A percentile compares a stretch with the other conserved stretches of the same genome.
These are phyloP conservation scores for Butorides virescens DNA, from an alignment of 2,113 vertebrate genomes.

Conservation along the genomic window DNA sequence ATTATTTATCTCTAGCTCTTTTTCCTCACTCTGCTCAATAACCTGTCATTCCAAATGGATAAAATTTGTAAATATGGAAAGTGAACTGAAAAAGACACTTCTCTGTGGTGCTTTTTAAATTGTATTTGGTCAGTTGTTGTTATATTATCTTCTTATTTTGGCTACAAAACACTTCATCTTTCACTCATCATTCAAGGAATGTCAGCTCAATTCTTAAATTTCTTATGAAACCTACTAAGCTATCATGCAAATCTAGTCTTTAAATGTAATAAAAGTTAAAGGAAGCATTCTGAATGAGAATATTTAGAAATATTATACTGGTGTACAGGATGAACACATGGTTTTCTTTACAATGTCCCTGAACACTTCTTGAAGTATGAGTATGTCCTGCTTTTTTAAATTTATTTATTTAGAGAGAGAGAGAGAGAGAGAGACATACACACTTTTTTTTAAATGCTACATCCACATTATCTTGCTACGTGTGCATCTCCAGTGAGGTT, in stretches of 20 bases:
- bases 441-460: neutral
- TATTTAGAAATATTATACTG: neutral
- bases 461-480: neutral
- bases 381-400: neutral
- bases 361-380: neutral
- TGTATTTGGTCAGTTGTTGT: neutral
- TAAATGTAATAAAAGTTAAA: neutral
- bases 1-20: neutral
- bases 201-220: neutral
- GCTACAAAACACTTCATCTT: neutral
- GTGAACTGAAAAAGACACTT: neutral
- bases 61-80: neutral
- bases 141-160: neutral
- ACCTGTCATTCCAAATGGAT: neutral
- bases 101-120: neutral
- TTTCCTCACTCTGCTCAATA: neutral
- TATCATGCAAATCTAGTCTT: neutral
- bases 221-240: neutral
- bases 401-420: neutral
- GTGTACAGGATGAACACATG: neutral
- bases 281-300: neutral
- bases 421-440: fast-evolving
- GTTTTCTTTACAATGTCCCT: neutral
- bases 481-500: neutral
- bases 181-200: neutral